Conservation (phyloP, 2,797 vertebrate genomes). For the Acanthornis magna region DNA sequence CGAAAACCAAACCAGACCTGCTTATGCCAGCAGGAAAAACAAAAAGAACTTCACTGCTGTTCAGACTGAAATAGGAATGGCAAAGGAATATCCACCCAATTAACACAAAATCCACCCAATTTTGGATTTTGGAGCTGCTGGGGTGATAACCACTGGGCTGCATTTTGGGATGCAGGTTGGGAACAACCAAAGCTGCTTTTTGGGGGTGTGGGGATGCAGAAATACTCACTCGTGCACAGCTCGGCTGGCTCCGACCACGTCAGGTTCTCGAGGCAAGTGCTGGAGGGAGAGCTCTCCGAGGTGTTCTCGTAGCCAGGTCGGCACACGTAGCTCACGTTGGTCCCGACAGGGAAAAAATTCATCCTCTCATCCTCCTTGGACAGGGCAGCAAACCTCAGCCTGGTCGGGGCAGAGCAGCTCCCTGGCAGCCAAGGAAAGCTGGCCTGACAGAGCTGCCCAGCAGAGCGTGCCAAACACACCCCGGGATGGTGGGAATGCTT, state of each 20-base stretch:
- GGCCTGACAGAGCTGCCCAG: neutral
- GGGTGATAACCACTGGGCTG: fast-evolving
- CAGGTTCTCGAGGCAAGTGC: neutral
- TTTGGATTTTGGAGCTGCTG: neutral
- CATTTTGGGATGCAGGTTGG: neutral
- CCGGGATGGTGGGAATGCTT: fast-evolving
- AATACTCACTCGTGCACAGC: constrained; percentile 70
- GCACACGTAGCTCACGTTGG: constrained; percentile 50
- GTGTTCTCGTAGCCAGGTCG: constrained; percentile 13
- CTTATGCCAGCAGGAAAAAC: neutral
- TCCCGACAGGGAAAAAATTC: neutral
- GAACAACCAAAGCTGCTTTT: neutral
- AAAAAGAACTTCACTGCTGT: neutral
- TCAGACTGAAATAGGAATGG: fast-evolving
- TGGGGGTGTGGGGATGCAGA: neutral
- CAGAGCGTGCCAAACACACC: fast-evolving
- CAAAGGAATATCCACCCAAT: neutral
- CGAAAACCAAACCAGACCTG: neutral
- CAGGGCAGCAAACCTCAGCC: constrained; percentile 24
- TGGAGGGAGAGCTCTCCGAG: neutral
- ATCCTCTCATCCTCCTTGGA: neutral
- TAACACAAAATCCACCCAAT: too few relatives aligned
- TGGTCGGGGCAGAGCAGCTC: constrained; percentile 5
- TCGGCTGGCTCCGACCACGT: neutral
- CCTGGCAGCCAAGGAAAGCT: constrained; percentile 14